These are phyloP conservation scores for Poecile atricapillus DNA, from an alignment of 2,113 vertebrate genomes.

Conservation along the genomic window DNA sequence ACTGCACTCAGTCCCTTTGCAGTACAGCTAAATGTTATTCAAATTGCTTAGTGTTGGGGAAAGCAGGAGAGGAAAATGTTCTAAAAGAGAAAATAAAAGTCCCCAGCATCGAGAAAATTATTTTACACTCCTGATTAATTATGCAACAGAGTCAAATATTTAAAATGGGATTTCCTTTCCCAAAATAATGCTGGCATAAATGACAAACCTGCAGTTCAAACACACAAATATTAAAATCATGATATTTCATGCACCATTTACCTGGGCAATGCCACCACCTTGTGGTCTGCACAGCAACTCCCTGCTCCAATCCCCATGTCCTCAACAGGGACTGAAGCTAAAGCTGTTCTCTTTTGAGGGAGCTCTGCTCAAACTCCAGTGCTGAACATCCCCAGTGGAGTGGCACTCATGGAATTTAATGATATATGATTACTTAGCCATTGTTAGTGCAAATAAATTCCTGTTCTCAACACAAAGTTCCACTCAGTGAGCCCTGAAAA, in stretches of 20 bases:
- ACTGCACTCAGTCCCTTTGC: neutral
- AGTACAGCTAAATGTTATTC: neutral
- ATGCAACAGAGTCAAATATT: neutral
- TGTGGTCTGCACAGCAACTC: neutral
- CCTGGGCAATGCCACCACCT: conserved; percentile 66
- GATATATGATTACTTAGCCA: accelerated
- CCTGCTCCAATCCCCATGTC: accelerated
- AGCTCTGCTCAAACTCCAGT: neutral
- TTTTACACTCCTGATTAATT: neutral
- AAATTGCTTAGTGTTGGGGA: neutral
- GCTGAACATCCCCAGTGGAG: neutral
- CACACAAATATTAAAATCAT: accelerated
- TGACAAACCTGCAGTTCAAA: neutral
- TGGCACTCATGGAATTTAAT: neutral
- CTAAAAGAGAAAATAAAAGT: neutral
- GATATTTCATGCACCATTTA: neutral
- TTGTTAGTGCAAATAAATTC: neutral
- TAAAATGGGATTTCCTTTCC: neutral
- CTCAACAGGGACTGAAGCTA: accelerated
- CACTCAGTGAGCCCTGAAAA: neutral
- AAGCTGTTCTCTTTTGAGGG: accelerated
- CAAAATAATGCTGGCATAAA: neutral
- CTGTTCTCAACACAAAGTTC: neutral
- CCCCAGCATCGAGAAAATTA: neutral
- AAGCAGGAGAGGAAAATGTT: neutral